phyloP scores from a whole-genome alignment of 2,113 vertebrate genomes.

The Pelmatolapia mariae region DNA sequence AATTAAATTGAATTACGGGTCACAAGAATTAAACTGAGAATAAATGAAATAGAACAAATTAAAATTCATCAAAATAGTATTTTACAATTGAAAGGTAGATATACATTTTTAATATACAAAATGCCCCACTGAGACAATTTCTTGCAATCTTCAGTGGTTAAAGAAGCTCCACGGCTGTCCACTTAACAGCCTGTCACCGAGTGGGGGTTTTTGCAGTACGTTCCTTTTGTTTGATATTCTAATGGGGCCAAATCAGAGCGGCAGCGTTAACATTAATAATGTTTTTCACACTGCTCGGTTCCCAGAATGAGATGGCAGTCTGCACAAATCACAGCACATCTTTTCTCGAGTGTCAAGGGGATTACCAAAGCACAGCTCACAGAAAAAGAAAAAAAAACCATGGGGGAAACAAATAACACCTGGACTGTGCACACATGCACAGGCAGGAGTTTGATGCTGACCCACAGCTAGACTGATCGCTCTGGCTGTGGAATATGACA shows the following conservation, averaged over 20 bases:
- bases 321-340: slow-evolving; percentile 1
- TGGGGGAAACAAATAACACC: neutral
- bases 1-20: neutral
- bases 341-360: neutral
- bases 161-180: neutral
- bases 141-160: neutral
- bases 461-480: neutral
- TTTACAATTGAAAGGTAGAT: neutral
- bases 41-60: neutral
- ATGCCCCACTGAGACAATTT: neutral
- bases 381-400: neutral
- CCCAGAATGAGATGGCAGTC: neutral
- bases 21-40: neutral
- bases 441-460: neutral
- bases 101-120: neutral
- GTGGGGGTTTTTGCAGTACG: neutral
- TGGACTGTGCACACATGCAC: neutral
- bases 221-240: neutral
- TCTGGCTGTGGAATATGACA: neutral
- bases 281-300: neutral
- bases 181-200: neutral
- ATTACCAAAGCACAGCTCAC: neutral
- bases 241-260: neutral
- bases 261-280: neutral
- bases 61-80: neutral